Base-by-base conservation (phyloP, 2,888 invertebrate species). In the Hesperia comma region DNA sequence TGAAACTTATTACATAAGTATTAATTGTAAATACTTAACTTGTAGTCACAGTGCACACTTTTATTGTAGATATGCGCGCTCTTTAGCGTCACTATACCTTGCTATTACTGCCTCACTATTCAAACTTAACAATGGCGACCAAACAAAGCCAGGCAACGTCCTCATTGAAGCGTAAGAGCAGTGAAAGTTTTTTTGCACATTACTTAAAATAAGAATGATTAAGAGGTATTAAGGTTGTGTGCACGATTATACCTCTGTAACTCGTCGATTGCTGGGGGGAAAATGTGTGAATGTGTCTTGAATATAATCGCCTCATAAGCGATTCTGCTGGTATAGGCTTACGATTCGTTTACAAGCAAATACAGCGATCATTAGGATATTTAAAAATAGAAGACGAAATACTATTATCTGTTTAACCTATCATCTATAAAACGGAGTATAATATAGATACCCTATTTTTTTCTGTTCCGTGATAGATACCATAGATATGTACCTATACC, bases 281-380 rank as follows among this genome's bases (percentile, higher is more conserved):
- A 81, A 82, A 78, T 82, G 79, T 81, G 79, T 72, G 82, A 80
- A 77, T 73, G 71, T 72, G 37, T 49, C 74, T 73, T 78, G 80
- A 79, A 82, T 77, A 76, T 77, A 79, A 79, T 78, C 74, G 71
- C 68, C 76, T 77, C 79, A 17, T 75, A 75, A 74, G 72, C 70
- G 71, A 54, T 17, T 26, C 15, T 43, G 61, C 66, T 58, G 63
- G 43, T 61, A 60, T 40, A 58, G 26, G 63, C 67, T 46, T 6
- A 17, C 55, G 46, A 62, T 43, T 10, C 12, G 37, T 12, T 37
- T 37, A 37, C 12, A 37, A 37, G 7, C 33, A 8, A 8, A 12
- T 37, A 37, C 2, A 1, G 37, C 3, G 12, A 12, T 37, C 37
- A 37, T 37, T 37, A 37, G 37, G 8, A 37, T 37, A 8, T 10